Base-by-base conservation (phyloP, 1,140 invertebrate species). In the Lordiphosa collinella region DNA sequence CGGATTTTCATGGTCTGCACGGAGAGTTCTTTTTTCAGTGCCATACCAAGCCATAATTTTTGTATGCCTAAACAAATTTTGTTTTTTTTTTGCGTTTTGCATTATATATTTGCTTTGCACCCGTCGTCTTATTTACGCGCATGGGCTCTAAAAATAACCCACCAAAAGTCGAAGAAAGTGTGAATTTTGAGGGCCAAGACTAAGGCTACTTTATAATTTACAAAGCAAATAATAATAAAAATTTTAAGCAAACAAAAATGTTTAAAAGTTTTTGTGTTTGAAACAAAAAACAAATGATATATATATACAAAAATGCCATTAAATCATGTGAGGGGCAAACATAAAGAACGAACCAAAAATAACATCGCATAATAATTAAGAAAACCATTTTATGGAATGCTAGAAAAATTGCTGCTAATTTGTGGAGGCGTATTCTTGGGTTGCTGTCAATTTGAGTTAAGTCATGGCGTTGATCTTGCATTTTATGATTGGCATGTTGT, bases 171-270 rank as follows among this genome's bases (percentile, higher is more conserved):
- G 48, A 71, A 76, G 72, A 76, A 76, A 76, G 73, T 76, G 73
- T 78, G 73, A 78, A 78, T 78, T 71, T 53, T 58, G 72, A 70
- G 72, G 72, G 72, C 60, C 72, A 54, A 55, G 32, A 50, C 68
- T 57, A 56, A 51, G 64, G 66, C 72, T 76, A 66, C 72, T 50
- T 76, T 51, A 76, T 75, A 71, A 76, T 76, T 65, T 70, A 56
- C 64, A 64, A 56, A 50, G 59, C 72, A 75, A 75, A 76, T 52
- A 78, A 60, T 41, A 14, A 75, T 40, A 29, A 68, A 37, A 22
- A 52, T 8, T 8, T 6, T 29, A 34, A 12, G 34, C 29, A 40
- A 55, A 37, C 1, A 57, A 22, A 31, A 35, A 47, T 36, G 7
- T 38, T 22, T 0, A 36, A 14, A 32, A 47, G 31, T 48, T 47